A percentile compares a stretch with the other conserved stretches of the same genome.
phyloP scores from a whole-genome alignment of 2,888 invertebrate species.

The Choreutis nemorana region DNA sequence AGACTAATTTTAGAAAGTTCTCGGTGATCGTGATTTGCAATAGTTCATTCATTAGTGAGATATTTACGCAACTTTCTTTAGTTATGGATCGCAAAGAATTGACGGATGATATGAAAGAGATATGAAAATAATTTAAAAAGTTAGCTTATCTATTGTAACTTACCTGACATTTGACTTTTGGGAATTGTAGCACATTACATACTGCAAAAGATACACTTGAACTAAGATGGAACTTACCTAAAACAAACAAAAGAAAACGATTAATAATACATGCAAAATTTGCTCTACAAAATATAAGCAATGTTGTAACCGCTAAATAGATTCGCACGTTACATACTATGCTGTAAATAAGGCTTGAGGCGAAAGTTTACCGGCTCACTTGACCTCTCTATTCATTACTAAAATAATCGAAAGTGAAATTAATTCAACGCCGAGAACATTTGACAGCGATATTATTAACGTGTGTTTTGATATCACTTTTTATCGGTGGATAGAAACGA shows the following conservation, averaged over 20 bases:
- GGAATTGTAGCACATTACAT: too few species aligned
- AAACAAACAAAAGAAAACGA: slow-evolving; percentile 28
- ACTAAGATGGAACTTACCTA: too few species aligned
- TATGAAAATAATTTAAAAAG: slow-evolving; percentile 6
- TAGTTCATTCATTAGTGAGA: slow-evolving; percentile 10
- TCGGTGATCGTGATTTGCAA: slow-evolving; percentile 17
- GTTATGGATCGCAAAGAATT: too few species aligned
- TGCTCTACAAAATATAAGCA: too few species aligned
- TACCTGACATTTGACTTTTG: slow-evolving; percentile 2
- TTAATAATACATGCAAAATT: slow-evolving; percentile 9
- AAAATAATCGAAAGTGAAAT: slow-evolving; percentile 59
- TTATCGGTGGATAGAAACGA: slow-evolving; percentile 10
- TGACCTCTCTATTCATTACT: slow-evolving; percentile 56
- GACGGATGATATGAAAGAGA: slow-evolving; percentile 6
- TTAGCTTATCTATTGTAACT: slow-evolving; percentile 5
- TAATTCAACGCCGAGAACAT: slow-evolving; percentile 41
- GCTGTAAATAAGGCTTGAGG: slow-evolving; percentile 36
- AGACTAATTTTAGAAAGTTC: slow-evolving; percentile 3
- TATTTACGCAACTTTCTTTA: too few species aligned
- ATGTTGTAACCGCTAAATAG: too few species aligned
- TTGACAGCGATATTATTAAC: slow-evolving; percentile 36
- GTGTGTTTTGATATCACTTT: slow-evolving; percentile 22
- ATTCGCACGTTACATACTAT: slow-evolving; percentile 25
- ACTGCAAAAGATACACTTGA: too few species aligned
- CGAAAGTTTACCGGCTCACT: slow-evolving; percentile 42